Evolutionary conservation across 2,888 invertebrate species (phyloP), one percentile per base, ranked within the genome.

Genomic region (Antheraea yamamai): DNA sequence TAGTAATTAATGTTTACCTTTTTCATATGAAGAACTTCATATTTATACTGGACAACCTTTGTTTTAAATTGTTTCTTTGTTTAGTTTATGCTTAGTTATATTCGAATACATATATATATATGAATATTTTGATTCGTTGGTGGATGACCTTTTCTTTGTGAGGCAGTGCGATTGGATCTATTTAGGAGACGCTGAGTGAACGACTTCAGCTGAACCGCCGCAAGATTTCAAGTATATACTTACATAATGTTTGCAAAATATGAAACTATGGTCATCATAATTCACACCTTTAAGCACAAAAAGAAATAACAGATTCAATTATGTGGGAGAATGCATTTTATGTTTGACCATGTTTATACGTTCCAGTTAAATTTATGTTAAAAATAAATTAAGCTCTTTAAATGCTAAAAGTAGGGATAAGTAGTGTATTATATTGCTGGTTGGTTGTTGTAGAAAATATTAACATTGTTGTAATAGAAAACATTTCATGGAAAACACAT

Each of bases 1-100:
- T 58, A n/a, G n/a, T 58, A 18, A 58, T n/a, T 58, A n/a, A 58
- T n/a, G n/a, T 58, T 58, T 58, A 58, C 58, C 58, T 58, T 58
- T n/a, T 58, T 10, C 7, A 23, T n/a, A 58, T n/a, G 58, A 58
- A 58, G 58, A 23, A 58, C 20, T 8, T n/a, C 58, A 58, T n/a
- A n/a, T 58, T 12, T 52, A 52, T 52, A 52, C 12, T 7, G n/a
- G n/a, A 58, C n/a, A 58, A 58, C 58, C 7, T 58, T 58, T 58
- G 58, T 58, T n/a, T 58, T 7, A 58, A n/a, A 58, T 58, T 58
- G n/a, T n/a, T 58, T 6, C n/a, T 58, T n/a, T 58, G n/a, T 58
- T 58, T 58, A n/a, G n/a, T 58, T 58, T 7, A 58, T 55, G n/a
- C 58, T 58, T 58, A 16, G 7, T 58, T 58, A 8, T n/a, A n/a